These are phyloP conservation scores for Anhinga rufa DNA, from an alignment of 2,113 vertebrate genomes.

Conservation along the genomic window DNA sequence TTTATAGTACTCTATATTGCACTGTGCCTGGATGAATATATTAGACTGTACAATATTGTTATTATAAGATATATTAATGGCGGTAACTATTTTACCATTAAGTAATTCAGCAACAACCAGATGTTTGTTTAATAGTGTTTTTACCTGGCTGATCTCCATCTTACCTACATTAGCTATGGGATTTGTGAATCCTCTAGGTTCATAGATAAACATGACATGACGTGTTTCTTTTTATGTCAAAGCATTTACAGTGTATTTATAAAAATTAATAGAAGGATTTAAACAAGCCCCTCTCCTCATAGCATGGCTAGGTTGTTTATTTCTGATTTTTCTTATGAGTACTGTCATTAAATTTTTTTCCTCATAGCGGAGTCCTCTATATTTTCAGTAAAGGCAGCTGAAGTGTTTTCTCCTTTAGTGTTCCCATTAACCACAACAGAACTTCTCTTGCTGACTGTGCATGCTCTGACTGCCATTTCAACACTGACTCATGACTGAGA, in stretches of 20 bases:
- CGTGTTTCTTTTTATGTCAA: neutral
- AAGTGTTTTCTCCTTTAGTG: neutral
- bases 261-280: neutral
- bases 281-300: neutral
- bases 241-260: neutral
- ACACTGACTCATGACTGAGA: neutral
- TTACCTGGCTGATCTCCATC: neutral
- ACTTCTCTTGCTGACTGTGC: neutral
- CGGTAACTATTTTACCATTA: neutral
- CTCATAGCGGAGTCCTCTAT: neutral
- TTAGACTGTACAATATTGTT: neutral
- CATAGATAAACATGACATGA: neutral
- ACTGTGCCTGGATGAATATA: neutral
- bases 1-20: neutral
- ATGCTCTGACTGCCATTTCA: conserved; percentile 16
- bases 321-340: conserved; percentile 1
- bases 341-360: neutral
- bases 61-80: neutral
- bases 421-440: neutral
- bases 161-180: neutral
- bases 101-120: neutral
- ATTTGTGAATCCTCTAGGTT: neutral
- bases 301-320: neutral
- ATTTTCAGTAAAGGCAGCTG: neutral
- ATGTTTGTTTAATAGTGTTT: neutral